A percentile compares a stretch with the other conserved stretches of the same genome.
Conservation (phyloP, 2,888 invertebrate species). For the Drosophila cognata region DNA sequence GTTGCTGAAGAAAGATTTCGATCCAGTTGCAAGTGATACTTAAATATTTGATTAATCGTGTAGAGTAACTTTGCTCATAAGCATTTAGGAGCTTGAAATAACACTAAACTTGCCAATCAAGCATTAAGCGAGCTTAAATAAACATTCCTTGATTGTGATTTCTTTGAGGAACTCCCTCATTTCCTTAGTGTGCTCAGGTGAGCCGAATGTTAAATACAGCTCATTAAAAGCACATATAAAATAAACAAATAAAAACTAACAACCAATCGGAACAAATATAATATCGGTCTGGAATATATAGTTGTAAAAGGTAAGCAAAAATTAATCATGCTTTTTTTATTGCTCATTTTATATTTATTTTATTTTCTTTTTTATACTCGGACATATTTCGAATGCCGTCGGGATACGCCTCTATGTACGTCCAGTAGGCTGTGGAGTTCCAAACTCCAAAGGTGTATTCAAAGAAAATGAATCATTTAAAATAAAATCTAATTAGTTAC, state of each 20-base stretch:
- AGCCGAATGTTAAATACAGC: neutral
- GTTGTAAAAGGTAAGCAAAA: neutral
- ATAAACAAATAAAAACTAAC: neutral
- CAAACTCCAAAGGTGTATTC: neutral
- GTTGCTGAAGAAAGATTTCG: conserved; percentile 1
- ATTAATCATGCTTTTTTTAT: neutral
- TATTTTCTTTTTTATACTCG: neutral
- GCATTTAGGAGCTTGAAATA: conserved; percentile 1
- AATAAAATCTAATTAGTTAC: neutral
- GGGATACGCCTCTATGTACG: neutral
- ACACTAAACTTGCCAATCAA: conserved; percentile 5
- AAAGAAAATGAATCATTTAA: neutral
- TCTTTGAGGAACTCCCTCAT: neutral
- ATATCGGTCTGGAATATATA: neutral
- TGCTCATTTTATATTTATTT: neutral
- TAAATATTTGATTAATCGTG: conserved; percentile 28
- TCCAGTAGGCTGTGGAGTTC: too few species aligned
- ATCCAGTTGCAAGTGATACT: conserved; percentile 22
- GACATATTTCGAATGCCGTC: neutral
- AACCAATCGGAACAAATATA: neutral
- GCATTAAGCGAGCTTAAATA: neutral
- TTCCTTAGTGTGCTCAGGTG: neutral
- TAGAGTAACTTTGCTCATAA: conserved; percentile 1
- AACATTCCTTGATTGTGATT: neutral
- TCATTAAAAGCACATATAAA: neutral